These are phyloP conservation scores for Heliocidaris tuberculata DNA, from an alignment of 35 echinoderm and acorn worm species.

Conservation along the genomic window DNA sequence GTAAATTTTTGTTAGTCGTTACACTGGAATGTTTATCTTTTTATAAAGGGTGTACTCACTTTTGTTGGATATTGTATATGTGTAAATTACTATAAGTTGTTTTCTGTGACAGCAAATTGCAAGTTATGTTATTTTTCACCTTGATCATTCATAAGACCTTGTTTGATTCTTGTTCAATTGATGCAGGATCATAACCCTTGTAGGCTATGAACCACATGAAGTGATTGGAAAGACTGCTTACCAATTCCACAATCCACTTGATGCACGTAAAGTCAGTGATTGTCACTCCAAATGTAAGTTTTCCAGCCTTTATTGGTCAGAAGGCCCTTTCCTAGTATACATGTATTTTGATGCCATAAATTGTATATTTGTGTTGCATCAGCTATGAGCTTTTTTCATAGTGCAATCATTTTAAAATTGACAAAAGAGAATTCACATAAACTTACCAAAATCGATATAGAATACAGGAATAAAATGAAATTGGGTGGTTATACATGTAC, in stretches of 20 bases:
- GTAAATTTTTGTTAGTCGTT: no score
- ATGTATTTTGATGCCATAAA: no score
- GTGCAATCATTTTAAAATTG: no score
- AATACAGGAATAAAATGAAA: background rate
- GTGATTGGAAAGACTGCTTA: constrained; percentile 97
- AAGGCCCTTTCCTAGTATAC: no score
- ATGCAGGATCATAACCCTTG: constrained; percentile 89
- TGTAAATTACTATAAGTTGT: no score
- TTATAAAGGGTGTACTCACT: no score
- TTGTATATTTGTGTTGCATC: background rate
- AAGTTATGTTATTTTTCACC: no score
- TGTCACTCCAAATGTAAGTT: constrained; percentile 97
- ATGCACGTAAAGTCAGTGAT: constrained; percentile 93
- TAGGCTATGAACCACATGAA: constrained; percentile 99
- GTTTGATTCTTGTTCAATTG: background rate
- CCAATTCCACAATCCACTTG: constrained; percentile 97
- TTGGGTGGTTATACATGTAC: background rate
- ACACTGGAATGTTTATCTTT: no score
- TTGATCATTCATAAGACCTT: no score
- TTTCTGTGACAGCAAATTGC: no score
- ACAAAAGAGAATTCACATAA: background rate
- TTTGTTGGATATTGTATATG: no score
- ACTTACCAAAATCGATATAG: background rate
- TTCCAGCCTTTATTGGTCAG: background rate
- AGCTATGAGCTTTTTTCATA: background rate